phyloP scores from a whole-genome alignment of 2,113 vertebrate species.

The Orycteropus afer region DNA sequence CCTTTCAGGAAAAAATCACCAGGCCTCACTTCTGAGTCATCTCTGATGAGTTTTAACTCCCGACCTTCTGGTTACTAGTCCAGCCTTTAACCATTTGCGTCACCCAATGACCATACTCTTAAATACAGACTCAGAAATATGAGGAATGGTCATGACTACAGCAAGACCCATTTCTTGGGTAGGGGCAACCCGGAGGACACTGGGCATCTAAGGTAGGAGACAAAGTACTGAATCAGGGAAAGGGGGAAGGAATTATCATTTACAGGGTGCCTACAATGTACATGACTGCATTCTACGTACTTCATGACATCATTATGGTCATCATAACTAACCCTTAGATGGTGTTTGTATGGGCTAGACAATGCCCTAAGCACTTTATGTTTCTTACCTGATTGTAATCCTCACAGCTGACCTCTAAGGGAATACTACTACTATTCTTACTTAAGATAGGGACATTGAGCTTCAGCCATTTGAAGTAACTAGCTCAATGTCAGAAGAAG shows the following conservation, averaged over 20 bases:
- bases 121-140: not conserved
- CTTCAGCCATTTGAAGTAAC: not conserved
- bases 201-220: not conserved
- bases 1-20: not conserved
- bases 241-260: not conserved
- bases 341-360: too few species aligned
- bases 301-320: not conserved
- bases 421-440: not conserved
- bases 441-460: not conserved
- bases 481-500: not conserved
- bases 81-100: not conserved
- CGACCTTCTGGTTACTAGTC: not conserved
- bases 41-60: not conserved
- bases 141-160: not conserved
- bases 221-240: not conserved
- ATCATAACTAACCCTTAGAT: not conserved
- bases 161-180: not conserved
- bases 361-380: not conserved
- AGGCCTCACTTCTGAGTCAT: too few species aligned
- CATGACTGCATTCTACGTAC: not conserved
- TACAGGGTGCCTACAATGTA: fast-evolving
- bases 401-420: not conserved
- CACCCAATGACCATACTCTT: not conserved
- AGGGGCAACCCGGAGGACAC: too few species aligned
- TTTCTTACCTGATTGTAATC: fast-evolving